Evolutionary conservation across 1,140 invertebrate species (phyloP).

Genomic region (Chymomyza costata): DNA sequence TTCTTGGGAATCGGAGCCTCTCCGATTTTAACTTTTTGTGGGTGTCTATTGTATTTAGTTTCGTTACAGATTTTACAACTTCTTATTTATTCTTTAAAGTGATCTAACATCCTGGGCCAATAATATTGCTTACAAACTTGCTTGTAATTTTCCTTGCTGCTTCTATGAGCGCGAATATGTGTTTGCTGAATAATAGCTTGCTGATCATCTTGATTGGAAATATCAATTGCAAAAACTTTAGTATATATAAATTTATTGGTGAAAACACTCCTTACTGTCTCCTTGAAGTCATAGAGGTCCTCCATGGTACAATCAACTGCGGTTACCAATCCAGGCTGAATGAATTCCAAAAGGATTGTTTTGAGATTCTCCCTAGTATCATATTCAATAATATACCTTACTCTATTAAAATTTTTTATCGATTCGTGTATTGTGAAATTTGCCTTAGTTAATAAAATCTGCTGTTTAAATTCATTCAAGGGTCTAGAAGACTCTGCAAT

Average conservation of each 20-base stretch:
- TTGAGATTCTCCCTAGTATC: no score
- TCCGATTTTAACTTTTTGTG: slow-evolving; percentile 13
- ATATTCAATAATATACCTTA: background rate
- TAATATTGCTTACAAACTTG: slow-evolving; percentile 15
- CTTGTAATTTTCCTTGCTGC: slow-evolving; percentile 3
- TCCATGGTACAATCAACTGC: slow-evolving; percentile 1
- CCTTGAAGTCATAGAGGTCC: slow-evolving; percentile 4
- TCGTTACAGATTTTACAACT: slow-evolving; percentile 10
- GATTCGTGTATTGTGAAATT: background rate
- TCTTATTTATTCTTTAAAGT: slow-evolving; percentile 12
- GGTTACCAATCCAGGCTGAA: slow-evolving; percentile 1
- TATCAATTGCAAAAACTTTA: background rate
- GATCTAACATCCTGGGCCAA: slow-evolving; percentile 6
- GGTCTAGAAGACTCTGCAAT: slow-evolving; percentile 1
- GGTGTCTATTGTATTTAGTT: slow-evolving; percentile 9
- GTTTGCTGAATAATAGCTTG: slow-evolving; percentile 2
- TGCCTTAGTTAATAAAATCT: slow-evolving; percentile 1
- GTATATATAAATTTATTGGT: slow-evolving; percentile 1
- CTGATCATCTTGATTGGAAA: slow-evolving; percentile 7
- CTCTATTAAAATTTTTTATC: background rate
- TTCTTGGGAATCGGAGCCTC: background rate
- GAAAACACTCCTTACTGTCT: slow-evolving; percentile 5
- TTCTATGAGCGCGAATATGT: slow-evolving; percentile 10
- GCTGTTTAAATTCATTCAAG: slow-evolving; percentile 6
- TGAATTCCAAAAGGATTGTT: background rate